Conservation (phyloP, 2,113 vertebrate species). For the Catharus minimus region DNA sequence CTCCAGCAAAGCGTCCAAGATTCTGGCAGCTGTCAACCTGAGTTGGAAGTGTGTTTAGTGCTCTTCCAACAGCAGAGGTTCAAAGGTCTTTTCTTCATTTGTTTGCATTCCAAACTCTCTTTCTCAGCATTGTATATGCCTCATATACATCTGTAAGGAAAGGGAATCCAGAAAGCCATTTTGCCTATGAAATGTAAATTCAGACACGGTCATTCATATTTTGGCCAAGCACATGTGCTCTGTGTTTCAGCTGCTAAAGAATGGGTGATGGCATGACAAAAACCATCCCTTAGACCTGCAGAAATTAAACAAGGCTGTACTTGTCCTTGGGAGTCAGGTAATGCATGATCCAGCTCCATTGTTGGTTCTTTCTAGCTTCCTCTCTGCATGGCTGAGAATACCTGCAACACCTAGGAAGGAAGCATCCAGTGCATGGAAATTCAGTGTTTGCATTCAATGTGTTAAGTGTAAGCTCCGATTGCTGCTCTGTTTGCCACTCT, state of each 20-base stretch:
- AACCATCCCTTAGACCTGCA: background rate
- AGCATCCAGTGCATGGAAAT: background rate
- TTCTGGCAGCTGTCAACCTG: background rate
- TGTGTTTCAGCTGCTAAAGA: background rate
- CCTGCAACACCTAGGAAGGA: background rate
- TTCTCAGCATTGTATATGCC: background rate
- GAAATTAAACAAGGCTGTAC: background rate
- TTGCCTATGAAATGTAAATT: background rate
- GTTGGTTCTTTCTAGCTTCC: background rate
- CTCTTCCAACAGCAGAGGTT: background rate
- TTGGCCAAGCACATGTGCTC: background rate
- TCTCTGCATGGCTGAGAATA: background rate
- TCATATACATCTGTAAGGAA: background rate
- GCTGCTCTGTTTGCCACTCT: background rate
- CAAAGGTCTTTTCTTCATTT: rapidly evolving
- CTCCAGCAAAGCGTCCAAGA: background rate
- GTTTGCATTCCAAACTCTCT: background rate
- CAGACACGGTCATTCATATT: rapidly evolving
- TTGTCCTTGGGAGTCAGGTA: background rate
- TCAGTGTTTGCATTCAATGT: background rate
- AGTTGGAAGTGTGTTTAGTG: background rate
- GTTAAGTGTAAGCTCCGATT: background rate
- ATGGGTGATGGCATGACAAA: background rate
- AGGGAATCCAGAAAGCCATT: background rate
- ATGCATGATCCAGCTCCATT: background rate